A percentile compares a stretch with the other conserved stretches of the same genome.
phyloP scores from a whole-genome alignment of 2,797 vertebrate species.

The Halcyon leucocephala region DNA sequence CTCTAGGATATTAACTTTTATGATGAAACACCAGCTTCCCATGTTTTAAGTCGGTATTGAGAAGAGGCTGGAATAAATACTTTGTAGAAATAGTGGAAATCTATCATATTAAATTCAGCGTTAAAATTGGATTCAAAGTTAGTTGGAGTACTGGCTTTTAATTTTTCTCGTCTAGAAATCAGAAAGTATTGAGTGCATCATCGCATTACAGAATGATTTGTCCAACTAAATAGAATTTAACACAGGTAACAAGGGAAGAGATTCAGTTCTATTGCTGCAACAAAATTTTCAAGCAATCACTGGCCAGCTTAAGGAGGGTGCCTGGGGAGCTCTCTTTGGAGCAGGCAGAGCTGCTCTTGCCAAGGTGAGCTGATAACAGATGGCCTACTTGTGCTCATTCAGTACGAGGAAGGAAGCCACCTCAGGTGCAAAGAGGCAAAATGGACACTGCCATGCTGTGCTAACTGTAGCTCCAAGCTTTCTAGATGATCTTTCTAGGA shows the following conservation, averaged over 20 bases:
- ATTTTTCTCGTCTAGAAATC: neutral
- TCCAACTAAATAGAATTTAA: neutral
- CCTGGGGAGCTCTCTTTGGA: neutral
- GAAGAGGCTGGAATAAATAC: neutral
- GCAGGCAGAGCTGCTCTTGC: neutral
- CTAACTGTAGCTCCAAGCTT: neutral
- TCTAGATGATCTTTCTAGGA: neutral
- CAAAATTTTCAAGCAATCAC: too few species aligned
- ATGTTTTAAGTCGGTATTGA: neutral
- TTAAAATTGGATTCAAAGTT: neutral
- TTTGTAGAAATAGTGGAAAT: neutral
- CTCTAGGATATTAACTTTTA: neutral
- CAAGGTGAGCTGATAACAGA: neutral
- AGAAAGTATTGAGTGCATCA: neutral
- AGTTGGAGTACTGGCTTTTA: neutral
- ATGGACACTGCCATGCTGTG: neutral
- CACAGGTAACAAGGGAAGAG: neutral
- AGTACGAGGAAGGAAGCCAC: neutral
- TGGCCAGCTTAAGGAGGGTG: too few species aligned
- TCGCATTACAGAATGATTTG: neutral
- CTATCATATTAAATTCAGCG: neutral
- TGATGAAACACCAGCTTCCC: neutral
- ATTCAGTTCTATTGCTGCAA: neutral
- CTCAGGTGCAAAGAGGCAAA: neutral
- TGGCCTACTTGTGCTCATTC: neutral